phyloP scores from a whole-genome alignment of 2,113 vertebrate species.

The Ammospiza nelsoni region DNA sequence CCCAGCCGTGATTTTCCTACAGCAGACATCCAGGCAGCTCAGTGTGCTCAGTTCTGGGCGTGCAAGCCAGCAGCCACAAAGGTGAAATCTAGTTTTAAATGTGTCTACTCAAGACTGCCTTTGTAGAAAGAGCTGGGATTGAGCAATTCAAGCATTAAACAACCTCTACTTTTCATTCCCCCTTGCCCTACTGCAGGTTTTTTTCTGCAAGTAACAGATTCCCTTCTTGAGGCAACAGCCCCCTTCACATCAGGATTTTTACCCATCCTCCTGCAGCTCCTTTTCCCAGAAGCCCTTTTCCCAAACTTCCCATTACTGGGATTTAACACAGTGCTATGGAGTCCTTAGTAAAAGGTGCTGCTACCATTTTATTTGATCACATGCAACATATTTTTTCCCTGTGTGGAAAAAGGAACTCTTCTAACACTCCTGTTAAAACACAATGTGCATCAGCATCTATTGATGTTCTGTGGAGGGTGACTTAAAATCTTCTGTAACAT shows the following conservation, averaged over 20 bases:
- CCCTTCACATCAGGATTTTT: not conserved
- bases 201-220: not conserved
- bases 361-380: not conserved
- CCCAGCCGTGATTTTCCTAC: not conserved
- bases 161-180: not conserved
- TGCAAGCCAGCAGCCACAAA: not conserved
- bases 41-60: not conserved
- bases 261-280: not conserved
- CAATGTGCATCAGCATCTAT: not conserved
- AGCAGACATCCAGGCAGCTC: not conserved
- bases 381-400: fast-evolving
- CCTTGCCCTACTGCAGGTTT: not conserved
- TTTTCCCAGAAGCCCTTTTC: not conserved
- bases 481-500: not conserved
- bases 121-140: not conserved
- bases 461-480: not conserved
- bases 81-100: not conserved
- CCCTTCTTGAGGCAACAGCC: not conserved
- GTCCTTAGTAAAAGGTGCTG: not conserved
- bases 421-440: not conserved
- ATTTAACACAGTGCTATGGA: not conserved
- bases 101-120: not conserved
- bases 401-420: not conserved
- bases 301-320: not conserved
- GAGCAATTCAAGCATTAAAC: not conserved